Evolutionary conservation across 2,113 vertebrate species (phyloP).

Genomic region (Protomyctophum bolini): DNA sequence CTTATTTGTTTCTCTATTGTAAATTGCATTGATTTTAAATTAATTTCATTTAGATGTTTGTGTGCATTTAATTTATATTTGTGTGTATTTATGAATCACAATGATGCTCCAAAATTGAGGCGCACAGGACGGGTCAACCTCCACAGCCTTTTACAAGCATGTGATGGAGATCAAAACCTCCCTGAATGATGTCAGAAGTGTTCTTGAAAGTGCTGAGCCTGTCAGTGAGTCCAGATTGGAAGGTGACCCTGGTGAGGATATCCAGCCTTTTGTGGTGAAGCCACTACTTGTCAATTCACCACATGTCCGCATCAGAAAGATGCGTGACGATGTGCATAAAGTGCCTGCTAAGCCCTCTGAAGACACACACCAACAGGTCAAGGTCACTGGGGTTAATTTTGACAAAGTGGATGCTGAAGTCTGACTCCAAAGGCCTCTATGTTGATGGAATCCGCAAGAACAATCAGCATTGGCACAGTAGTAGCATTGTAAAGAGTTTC

Average conservation of each 20-base stretch:
- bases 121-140: background rate
- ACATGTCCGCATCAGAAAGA: constrained; percentile 68
- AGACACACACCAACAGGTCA: background rate
- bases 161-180: background rate
- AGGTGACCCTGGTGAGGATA: background rate
- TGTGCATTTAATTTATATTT: no score
- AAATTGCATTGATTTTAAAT: no score
- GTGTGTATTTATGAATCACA: background rate
- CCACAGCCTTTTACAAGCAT: background rate
- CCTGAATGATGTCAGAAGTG: background rate
- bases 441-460: constrained; percentile 72
- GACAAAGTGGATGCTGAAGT: constrained; percentile 68
- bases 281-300: constrained; percentile 69
- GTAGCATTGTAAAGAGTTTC: no score
- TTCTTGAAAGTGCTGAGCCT: background rate
- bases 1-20: no score
- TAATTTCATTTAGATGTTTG: no score
- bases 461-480: no score
- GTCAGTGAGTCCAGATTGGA: background rate
- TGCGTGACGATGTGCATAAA: constrained; percentile 18
- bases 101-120: background rate
- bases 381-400: constrained; percentile 69
- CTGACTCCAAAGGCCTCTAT: constrained; percentile 59
- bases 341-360: constrained; percentile 22
- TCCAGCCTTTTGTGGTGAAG: constrained; percentile 52